Evolutionary conservation across 2,797 vertebrate species (phyloP).

Genomic region (Falco concolor): DNA sequence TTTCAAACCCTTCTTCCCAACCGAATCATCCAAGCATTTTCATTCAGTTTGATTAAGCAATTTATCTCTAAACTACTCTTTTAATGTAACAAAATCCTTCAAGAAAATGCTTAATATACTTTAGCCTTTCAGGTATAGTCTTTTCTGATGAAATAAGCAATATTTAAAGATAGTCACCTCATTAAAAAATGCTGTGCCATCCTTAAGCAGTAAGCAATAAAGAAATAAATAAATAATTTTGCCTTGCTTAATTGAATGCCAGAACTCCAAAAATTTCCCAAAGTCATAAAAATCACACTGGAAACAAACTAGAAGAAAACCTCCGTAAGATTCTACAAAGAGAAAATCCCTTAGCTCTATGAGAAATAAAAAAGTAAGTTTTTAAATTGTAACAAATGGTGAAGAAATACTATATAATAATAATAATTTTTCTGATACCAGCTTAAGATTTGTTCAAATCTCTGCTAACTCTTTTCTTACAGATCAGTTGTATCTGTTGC

Average conservation of each 20-base stretch:
- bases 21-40: background rate
- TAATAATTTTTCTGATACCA: background rate
- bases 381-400: background rate
- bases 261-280: background rate
- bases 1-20: background rate
- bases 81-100: background rate
- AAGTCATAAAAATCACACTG: background rate
- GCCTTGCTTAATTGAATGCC: background rate
- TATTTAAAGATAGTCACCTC: background rate
- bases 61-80: background rate
- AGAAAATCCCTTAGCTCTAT: background rate
- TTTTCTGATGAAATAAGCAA: constrained; percentile 36
- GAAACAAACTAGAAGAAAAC: background rate
- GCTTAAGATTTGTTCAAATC: background rate
- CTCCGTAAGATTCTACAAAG: background rate
- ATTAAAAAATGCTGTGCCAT: background rate
- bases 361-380: background rate
- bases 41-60: constrained; percentile 6
- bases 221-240: background rate
- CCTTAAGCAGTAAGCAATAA: background rate
- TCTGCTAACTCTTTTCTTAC: background rate
- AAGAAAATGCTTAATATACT: background rate
- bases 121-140: background rate
- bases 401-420: background rate
- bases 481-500: background rate